Evolutionary conservation across 1,140 invertebrate species (phyloP).

Genomic region (Bombyx mori): DNA sequence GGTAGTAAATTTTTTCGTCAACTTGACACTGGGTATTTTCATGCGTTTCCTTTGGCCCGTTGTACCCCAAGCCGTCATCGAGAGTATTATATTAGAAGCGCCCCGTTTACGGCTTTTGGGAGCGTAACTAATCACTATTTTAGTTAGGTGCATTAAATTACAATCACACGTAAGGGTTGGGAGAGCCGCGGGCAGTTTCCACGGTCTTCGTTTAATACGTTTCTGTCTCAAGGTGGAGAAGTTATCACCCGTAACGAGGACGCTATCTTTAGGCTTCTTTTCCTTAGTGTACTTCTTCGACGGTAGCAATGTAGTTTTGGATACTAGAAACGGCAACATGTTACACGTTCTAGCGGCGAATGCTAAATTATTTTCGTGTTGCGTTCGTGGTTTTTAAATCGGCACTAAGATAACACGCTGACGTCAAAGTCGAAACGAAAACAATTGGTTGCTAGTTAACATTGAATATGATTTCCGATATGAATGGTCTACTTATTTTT

Average conservation of each 20-base stretch:
- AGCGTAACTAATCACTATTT: slow-evolving; percentile 45
- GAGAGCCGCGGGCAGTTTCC: slow-evolving; percentile 22
- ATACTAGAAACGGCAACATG: slow-evolving; percentile 51
- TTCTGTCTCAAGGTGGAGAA: slow-evolving; percentile 24
- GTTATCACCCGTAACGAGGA: slow-evolving; percentile 29
- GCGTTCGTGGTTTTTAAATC: too few relatives aligned
- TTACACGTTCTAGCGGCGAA: slow-evolving; percentile 1
- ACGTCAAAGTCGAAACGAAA: neutral
- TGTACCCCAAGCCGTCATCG: slow-evolving; percentile 39
- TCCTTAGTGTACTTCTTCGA: slow-evolving; percentile 32
- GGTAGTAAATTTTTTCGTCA: slow-evolving; percentile 25
- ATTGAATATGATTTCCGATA: slow-evolving; percentile 7
- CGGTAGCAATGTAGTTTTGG: slow-evolving; percentile 47
- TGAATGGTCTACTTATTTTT: slow-evolving; percentile 36
- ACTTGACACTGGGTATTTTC: slow-evolving; percentile 34
- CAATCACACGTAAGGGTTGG: slow-evolving; percentile 34
- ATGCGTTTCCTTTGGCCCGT: slow-evolving; percentile 40
- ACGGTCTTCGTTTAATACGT: slow-evolving; percentile 26
- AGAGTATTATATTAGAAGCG: slow-evolving; percentile 41
- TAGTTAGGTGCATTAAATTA: slow-evolving; percentile 42
- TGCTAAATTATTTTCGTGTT: too few relatives aligned
- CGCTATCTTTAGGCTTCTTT: slow-evolving; percentile 24
- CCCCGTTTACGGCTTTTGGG: slow-evolving; percentile 43
- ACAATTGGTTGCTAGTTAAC: slow-evolving; percentile 24
- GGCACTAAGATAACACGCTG: too few relatives aligned